Base-by-base conservation (phyloP, 1,140 invertebrate species). In the Lepidurus arcticus region DNA sequence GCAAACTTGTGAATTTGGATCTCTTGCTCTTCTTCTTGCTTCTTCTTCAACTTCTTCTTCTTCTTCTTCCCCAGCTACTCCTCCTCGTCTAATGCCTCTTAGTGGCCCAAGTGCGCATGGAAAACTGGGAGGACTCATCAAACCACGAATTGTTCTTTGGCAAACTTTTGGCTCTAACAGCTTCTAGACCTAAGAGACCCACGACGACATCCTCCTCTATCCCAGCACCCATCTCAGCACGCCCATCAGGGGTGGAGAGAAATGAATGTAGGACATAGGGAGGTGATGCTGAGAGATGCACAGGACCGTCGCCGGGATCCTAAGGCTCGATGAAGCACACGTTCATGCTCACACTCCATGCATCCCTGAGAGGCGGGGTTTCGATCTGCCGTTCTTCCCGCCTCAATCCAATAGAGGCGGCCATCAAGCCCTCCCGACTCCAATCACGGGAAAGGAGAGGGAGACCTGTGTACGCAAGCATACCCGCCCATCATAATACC, bases 361-460 rank as follows among this genome's bases (percentile, higher is more conserved):
- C 53, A 65, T 65, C 53, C 53, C 53, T 65, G 21, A 65, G 53
- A 65, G 53, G 53, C 53, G 53, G 53, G 53, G 53, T 21, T 65
- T 65, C n/a, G 53, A 9, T 13, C 53, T n/a, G 13, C 16, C 6
- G 53, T 21, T 7, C 53, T 65, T 65, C 53, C 45, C 53, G 53
- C 53, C 53, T 65, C 53, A 65, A 65, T 65, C 53, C 53, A 65
- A 65, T 65, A 65, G 53, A 65, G 53, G 53, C 53, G 53, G 53
- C 53, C 53, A 65, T 65, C 13, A 21, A 65, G 53, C 16, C 53
- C 53, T 65, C 53, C n/a, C 53, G 16, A 65, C 53, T 65, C 53
- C 53, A 65, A 65, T 65, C 53, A 65, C 53, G 53, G 34, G 34
- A 65, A 65, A 65, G 53, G 21, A 65, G 53, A 21, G 53, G 53